Percentiles rank a stretch among this genome's conserved stretches.
phyloP scores from a whole-genome alignment of 2,797 vertebrate species.

The Liparis tanakae region DNA sequence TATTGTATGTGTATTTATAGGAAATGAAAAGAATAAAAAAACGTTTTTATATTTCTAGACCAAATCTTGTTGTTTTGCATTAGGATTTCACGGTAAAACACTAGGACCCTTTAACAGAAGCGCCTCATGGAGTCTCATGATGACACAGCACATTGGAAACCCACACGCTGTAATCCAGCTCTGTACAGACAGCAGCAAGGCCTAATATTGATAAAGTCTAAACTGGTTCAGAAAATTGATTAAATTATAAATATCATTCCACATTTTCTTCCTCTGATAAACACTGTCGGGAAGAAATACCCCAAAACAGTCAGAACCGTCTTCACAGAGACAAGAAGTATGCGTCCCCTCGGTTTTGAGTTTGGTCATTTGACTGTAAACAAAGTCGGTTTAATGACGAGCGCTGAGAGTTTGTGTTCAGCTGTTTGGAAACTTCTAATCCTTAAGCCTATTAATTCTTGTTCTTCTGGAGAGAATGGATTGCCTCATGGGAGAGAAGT shows the following conservation, averaged over 20 bases:
- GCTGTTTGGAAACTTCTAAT: slow-evolving; percentile 52
- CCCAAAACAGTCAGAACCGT: background rate
- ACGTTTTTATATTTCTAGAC: background rate
- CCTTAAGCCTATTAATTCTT: slow-evolving; percentile 49
- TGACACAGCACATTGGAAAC: slow-evolving; percentile 14
- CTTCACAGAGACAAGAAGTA: background rate
- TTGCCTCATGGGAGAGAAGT: slow-evolving; percentile 35
- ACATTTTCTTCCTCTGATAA: slow-evolving; percentile 15
- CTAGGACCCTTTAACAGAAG: background rate
- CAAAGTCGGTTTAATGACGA: background rate
- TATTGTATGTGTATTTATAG: background rate
- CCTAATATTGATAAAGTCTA: slow-evolving; percentile 14
- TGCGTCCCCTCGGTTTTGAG: background rate
- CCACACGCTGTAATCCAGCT: slow-evolving; percentile 4
- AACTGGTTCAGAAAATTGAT: slow-evolving; percentile 35
- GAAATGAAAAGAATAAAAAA: background rate
- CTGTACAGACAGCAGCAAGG: slow-evolving; percentile 15
- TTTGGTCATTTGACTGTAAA: slow-evolving; percentile 2
- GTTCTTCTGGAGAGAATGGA: slow-evolving; percentile 32
- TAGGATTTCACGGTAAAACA: background rate
- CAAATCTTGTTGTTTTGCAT: background rate
- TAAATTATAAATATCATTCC: slow-evolving; percentile 6
- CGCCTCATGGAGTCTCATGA: background rate
- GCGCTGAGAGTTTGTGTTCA: slow-evolving; percentile 22
- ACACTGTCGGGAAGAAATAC: background rate